phyloP scores from a whole-genome alignment of 2,888 invertebrate species.

The Odontocerum albicorne region DNA sequence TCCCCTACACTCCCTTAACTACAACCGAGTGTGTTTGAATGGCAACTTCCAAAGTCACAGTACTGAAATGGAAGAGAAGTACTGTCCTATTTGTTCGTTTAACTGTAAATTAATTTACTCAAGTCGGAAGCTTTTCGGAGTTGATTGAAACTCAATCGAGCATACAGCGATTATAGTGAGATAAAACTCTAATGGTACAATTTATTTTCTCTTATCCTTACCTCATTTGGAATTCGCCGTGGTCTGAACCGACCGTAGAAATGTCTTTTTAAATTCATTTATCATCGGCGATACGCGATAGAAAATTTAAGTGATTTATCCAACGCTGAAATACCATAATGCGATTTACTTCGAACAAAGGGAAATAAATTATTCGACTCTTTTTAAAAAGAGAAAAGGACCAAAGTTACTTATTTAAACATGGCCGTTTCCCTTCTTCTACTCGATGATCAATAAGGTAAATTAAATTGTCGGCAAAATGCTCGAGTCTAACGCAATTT shows the following conservation, averaged over 20 bases:
- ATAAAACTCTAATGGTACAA: constrained; percentile 14
- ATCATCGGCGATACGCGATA: constrained; percentile 31
- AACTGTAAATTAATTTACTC: no score
- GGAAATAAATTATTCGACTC: constrained; percentile 30
- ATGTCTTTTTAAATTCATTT: constrained; percentile 34
- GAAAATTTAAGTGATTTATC: constrained; percentile 36
- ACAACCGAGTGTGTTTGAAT: no score
- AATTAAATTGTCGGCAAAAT: constrained; percentile 11
- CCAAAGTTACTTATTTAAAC: constrained; percentile 18
- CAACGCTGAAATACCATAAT: constrained; percentile 32
- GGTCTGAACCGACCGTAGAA: constrained; percentile 19
- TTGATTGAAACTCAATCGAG: no score
- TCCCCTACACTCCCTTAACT: no score
- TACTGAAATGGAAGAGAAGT: no score
- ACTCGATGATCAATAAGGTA: constrained; percentile 15
- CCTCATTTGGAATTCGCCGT: constrained; percentile 15
- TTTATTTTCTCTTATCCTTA: constrained; percentile 12
- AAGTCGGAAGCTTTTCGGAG: no score
- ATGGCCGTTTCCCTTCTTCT: constrained; percentile 14
- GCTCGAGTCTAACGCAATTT: constrained; percentile 13
- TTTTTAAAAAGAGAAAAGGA: constrained; percentile 11
- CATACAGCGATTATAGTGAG: neutral
- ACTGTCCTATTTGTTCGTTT: no score
- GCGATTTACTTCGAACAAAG: constrained; percentile 30
- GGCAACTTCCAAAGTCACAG: no score